phyloP scores from a whole-genome alignment of 2,113 vertebrate species.

The Myiagra hebetior region DNA sequence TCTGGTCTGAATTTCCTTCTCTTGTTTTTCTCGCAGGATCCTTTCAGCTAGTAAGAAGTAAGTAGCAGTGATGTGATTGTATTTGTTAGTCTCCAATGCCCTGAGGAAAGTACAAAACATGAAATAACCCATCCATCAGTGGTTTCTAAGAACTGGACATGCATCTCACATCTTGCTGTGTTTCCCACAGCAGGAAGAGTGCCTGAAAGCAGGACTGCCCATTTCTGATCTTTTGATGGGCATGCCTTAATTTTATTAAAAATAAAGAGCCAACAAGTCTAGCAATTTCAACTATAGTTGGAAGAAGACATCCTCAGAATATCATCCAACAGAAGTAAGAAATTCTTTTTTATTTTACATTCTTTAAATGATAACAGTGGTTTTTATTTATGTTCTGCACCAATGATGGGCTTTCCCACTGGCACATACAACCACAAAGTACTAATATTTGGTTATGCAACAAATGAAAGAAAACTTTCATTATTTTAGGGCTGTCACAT shows the following conservation, averaged over 20 bases:
- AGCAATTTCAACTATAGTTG: background rate
- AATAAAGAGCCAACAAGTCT: background rate
- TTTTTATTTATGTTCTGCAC: background rate
- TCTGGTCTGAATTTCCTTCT: constrained; percentile 91
- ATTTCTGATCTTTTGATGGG: background rate
- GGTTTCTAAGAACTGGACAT: background rate
- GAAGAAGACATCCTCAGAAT: background rate
- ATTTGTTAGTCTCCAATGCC: constrained; percentile 96
- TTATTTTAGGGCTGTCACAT: background rate
- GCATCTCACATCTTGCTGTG: background rate
- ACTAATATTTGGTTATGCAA: background rate
- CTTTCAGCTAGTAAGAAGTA: constrained; percentile 96
- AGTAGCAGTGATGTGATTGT: constrained; percentile 98
- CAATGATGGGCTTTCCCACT: background rate
- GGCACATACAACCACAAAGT: background rate
- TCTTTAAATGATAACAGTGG: background rate
- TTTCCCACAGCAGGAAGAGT: background rate
- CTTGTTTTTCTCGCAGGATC: constrained; percentile 95
- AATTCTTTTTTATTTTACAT: background rate
- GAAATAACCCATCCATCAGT: background rate
- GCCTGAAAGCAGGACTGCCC: background rate
- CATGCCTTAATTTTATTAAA: background rate
- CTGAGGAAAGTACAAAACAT: constrained; percentile 67
- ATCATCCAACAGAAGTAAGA: background rate
- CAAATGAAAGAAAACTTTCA: background rate